These are phyloP conservation scores for Leptothorax acervorum DNA, from an alignment of 2,888 invertebrate genomes.

Conservation along the genomic window DNA sequence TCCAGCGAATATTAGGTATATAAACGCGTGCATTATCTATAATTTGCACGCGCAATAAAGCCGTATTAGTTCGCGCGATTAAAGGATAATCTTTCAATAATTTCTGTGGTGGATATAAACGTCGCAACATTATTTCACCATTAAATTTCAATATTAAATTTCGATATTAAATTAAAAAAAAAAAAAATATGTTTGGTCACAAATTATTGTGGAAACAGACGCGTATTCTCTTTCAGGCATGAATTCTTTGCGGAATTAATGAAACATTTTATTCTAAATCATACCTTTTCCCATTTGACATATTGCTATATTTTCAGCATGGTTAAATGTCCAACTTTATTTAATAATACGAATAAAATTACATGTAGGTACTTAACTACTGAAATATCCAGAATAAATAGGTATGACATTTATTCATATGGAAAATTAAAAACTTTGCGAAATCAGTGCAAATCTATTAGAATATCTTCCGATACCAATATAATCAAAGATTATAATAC, in stretches of 20 bases:
- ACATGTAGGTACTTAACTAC: not conserved
- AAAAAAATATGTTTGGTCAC: not conserved
- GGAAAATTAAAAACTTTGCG: not conserved
- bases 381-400: not conserved
- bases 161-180: slow-evolving; percentile 15
- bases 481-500: not conserved
- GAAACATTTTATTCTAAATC: not conserved
- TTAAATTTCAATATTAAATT: slow-evolving; percentile 23
- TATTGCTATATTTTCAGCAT: not conserved
- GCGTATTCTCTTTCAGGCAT: not conserved
- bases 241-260: slow-evolving; percentile 30
- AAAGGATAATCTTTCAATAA: slow-evolving; percentile 46
- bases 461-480: not conserved
- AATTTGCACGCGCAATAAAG: slow-evolving; percentile 58
- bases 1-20: not conserved
- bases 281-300: not conserved
- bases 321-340: not conserved
- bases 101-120: not conserved
- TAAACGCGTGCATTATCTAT: slow-evolving; percentile 49
- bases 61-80: slow-evolving; percentile 22
- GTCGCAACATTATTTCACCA: not conserved
- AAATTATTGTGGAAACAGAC: slow-evolving; percentile 7
- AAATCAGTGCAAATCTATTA: not conserved
- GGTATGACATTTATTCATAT: not conserved
- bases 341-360: slow-evolving; percentile 7